Percentiles rank a stretch among this genome's conserved stretches.
Evolutionary conservation across 2,113 vertebrate species (phyloP).

Genomic region (Amblyopsis rosae): DNA sequence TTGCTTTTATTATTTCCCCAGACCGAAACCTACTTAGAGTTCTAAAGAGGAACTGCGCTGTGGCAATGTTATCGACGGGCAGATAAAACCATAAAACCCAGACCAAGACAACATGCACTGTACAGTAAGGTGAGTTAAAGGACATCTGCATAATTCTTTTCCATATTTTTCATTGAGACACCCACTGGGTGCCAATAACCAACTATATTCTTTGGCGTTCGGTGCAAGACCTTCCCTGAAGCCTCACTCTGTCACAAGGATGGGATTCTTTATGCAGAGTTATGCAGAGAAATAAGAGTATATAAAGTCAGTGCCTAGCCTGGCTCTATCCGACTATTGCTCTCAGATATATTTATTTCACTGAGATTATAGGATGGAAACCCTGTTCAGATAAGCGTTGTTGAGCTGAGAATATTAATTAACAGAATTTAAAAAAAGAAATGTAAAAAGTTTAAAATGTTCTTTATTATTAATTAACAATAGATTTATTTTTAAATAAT

Average conservation of each 20-base stretch:
- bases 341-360: too few species aligned
- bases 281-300: neutral
- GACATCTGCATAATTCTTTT: constrained; percentile 13
- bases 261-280: neutral
- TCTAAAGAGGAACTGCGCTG: neutral
- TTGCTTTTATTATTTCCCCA: too few species aligned
- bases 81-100: neutral
- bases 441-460: too few species aligned
- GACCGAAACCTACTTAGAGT: neutral
- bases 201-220: constrained; percentile 9
- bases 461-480: too few species aligned
- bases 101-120: neutral
- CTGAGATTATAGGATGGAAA: too few species aligned
- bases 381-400: too few species aligned
- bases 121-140: constrained; percentile 5
- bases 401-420: too few species aligned
- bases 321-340: neutral
- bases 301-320: neutral
- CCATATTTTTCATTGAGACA: constrained; percentile 12
- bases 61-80: neutral
- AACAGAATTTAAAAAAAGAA: too few species aligned
- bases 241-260: too few species aligned
- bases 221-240: neutral
- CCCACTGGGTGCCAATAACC: constrained; percentile 11
- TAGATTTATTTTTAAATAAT: too few species aligned